phyloP scores from a whole-genome alignment of 2,888 invertebrate genomes.

The Mythimna albipuncta region DNA sequence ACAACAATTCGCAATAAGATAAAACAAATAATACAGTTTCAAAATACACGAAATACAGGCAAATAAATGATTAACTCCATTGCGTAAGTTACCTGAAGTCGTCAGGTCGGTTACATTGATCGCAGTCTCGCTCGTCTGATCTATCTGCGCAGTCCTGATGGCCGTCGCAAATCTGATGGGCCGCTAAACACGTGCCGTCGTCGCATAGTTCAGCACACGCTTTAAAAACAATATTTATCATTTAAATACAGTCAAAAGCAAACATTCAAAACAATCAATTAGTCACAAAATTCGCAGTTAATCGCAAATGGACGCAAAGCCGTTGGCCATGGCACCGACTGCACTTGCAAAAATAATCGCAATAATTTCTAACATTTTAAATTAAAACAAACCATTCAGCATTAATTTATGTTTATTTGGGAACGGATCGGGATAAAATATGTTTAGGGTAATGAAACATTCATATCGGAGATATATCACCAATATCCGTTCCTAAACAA shows the following conservation, averaged over 20 bases:
- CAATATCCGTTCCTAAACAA: constrained; percentile 13
- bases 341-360: constrained; percentile 35
- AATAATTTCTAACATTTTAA: background rate
- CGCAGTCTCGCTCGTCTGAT: constrained; percentile 89
- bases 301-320: constrained; percentile 45
- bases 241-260: constrained; percentile 51
- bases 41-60: background rate
- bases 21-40: constrained; percentile 8
- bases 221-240: constrained; percentile 78
- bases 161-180: constrained; percentile 91
- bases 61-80: constrained; percentile 22
- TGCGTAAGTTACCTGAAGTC: constrained; percentile 83
- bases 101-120: constrained; percentile 75
- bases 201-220: constrained; percentile 84
- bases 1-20: constrained; percentile 39
- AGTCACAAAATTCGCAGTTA: constrained; percentile 8
- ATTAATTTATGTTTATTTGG: background rate
- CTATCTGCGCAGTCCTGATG: constrained; percentile 91
- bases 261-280: constrained; percentile 23
- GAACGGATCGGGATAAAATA: constrained; percentile 1
- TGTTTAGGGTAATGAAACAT: background rate
- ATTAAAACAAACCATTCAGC: background rate
- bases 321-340: constrained; percentile 32
- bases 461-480: background rate
- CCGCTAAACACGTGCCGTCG: constrained; percentile 91